Base-by-base conservation (phyloP, 2,888 invertebrate species). In the Oscheius sp. region DNA sequence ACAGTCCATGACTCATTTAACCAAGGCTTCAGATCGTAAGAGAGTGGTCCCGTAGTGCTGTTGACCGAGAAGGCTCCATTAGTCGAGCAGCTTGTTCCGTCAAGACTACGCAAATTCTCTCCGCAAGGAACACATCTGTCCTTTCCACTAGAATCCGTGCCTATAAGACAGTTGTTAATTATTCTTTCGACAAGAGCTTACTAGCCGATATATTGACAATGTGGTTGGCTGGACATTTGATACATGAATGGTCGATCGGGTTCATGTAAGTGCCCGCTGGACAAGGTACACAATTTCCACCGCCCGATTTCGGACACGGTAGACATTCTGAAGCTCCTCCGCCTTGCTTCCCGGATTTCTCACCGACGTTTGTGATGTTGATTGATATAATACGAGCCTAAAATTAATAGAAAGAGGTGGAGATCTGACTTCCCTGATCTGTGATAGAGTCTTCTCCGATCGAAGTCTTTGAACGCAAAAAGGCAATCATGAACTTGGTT, bases 271-370 rank as follows among this genome's bases (percentile, higher is more conserved):
- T 89, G 2, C 92, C 92, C 53, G 89, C 87, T 2, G 91, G 91
- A 84, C 92, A 92, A 0, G 92, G 91, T 21, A 91, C 89, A 85
- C 92, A 68, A 2, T 91, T 75, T 57, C 81, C 83, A 13, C 70
- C 76, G 2, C 89, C 89, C 1, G 72, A 66, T 11, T 75, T 76
- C 13, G 89, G 89, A 80, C 89, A 89, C 4, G 85, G 86, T 71
- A 90, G 87, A 82, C 92, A 92, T 4, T 86, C 85, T n/a, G 91
- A 91, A 0, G 92, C 92, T n/a, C 92, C 92, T 48, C 91, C 91
- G 57, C 81, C 81, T 72, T 81, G 79, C 35, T 48, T 58, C 29
- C 55, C 57, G 7, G 33, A 9, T n/a, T 51, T 62, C 11, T 37
- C 32, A 2, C 83, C 85, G 2, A 91, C 91, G 84, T 92, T 92